Evolutionary conservation across 1,140 invertebrate species (phyloP), one percentile per base, ranked within the genome.

Genomic region (Notospermus geniculatus): DNA sequence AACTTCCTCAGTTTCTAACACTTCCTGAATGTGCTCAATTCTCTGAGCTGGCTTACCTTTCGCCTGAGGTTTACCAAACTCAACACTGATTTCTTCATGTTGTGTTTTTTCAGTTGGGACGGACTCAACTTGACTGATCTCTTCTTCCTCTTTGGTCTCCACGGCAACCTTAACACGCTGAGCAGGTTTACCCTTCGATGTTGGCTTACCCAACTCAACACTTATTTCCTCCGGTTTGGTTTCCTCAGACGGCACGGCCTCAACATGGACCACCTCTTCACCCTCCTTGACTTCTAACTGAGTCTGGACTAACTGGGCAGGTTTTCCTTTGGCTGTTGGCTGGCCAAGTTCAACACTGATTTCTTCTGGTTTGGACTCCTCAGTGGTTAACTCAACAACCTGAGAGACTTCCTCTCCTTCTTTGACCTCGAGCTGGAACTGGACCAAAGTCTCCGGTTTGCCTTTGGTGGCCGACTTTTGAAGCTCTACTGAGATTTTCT

Each of bases 141-240:
- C 65, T 56, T 32, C 53, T 7, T 46, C 39, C 13, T 25, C 50
- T 28, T 61, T 60, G 30, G 60, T 41, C 45, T 64, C 63, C 1
- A 50, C 54, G 25, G 29, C 9, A 22, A 27, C 9, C 46, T 50
- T 5, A n/a, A 50, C 46, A 50, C 46, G 46, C n/a, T 19, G 25
- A 50, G 46, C n/a, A 27, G 25, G 46, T n/a, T 50, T 19, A n/a
- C 46, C n/a, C 25, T 23, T 50, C 5, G 46, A 50, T n/a, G 46
- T 27, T 7, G 46, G n/a, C 50, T 53, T 59, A 61, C 9, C 36
- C 60, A 70, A 39, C 27, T 76, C 68, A 56, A 64, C 50, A 15
- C 32, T 30, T 43, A 74, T 60, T 43, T 71, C 65, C 45, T 61
- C 59, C 25, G 59, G 50, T 23, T 59, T 63, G n/a, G 27, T 45